phyloP scores from a whole-genome alignment of 1,140 invertebrate species.

The Acromyrmex charruanus region DNA sequence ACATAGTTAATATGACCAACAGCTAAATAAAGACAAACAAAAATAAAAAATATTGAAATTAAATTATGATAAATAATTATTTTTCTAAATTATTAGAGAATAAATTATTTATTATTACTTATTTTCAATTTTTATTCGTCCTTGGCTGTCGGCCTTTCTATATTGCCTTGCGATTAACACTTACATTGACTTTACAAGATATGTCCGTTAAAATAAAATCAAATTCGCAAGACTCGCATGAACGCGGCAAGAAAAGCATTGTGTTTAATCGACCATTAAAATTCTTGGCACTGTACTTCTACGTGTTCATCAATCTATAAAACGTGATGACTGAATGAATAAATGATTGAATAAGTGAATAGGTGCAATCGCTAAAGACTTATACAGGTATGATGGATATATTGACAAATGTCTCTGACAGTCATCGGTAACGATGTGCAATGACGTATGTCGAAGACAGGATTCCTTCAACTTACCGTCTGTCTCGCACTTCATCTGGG shows the following conservation, averaged over 20 bases:
- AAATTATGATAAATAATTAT: no score
- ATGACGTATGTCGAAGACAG: not conserved
- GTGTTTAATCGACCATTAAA: not conserved
- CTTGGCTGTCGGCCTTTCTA: no score
- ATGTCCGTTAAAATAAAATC: not conserved
- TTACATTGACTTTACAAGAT: not conserved
- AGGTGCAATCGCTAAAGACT: not conserved
- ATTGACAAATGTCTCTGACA: slow-evolving; percentile 19
- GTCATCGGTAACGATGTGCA: not conserved
- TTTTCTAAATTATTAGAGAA: no score
- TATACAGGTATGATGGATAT: not conserved
- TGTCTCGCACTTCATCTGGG: not conserved
- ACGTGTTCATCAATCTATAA: not conserved
- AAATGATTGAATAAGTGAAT: slow-evolving; percentile 12
- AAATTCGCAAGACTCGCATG: not conserved
- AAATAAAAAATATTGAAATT: no score
- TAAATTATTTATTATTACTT: no score
- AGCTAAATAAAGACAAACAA: no score
- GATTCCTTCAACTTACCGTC: not conserved
- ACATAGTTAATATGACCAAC: no score
- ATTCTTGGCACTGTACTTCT: not conserved
- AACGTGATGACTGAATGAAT: not conserved
- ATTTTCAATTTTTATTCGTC: no score
- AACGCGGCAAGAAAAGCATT: not conserved
- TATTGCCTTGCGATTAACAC: no score